Percentiles rank a stretch among this genome's conserved stretches.
These are phyloP conservation scores for Dendrophyllia cribrosa DNA, from an alignment of 64 coral and sea anemone species.

Conservation along the genomic window DNA sequence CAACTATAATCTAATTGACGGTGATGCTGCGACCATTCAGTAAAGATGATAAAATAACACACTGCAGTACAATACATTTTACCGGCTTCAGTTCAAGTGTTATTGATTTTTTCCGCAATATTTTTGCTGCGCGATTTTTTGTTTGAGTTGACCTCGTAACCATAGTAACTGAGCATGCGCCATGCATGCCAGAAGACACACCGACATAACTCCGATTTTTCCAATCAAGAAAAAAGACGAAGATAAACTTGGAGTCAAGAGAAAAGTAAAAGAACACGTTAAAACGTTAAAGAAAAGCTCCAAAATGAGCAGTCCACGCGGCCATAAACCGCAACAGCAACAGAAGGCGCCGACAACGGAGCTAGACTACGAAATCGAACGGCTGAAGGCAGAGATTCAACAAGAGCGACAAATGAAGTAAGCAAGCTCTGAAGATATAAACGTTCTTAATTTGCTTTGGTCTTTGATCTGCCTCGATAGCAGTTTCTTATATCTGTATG, in stretches of 20 bases:
- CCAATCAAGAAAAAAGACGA: not conserved
- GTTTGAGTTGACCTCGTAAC: not conserved
- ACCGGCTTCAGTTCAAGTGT: not conserved
- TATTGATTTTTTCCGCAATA: not conserved
- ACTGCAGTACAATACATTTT: not conserved
- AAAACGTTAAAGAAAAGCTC: slow-evolving; percentile 22
- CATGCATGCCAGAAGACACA: slow-evolving; percentile 22
- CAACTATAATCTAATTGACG: not conserved
- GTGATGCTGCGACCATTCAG: no score
- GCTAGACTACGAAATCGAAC: slow-evolving; percentile 95
- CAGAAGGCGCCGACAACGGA: slow-evolving; percentile 81
- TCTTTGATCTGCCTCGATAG: not conserved
- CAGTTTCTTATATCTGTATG: not conserved
- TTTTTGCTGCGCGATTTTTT: not conserved
- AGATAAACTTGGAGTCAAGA: not conserved
- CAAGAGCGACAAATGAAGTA: slow-evolving; percentile 99
- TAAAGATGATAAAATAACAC: not conserved
- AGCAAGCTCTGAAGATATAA: not conserved
- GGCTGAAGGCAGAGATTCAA: slow-evolving; percentile 94
- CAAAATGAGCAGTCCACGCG: slow-evolving; percentile 45
- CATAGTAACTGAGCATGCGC: slow-evolving; percentile 47
- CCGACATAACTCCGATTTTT: not conserved
- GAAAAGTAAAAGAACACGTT: slow-evolving; percentile 39
- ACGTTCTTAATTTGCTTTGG: not conserved
- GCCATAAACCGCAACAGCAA: slow-evolving; percentile 48